A percentile compares a stretch with the other conserved stretches of the same genome.
phyloP scores from a whole-genome alignment of 1,140 invertebrate genomes.

The Vollenhovia emeryi region DNA sequence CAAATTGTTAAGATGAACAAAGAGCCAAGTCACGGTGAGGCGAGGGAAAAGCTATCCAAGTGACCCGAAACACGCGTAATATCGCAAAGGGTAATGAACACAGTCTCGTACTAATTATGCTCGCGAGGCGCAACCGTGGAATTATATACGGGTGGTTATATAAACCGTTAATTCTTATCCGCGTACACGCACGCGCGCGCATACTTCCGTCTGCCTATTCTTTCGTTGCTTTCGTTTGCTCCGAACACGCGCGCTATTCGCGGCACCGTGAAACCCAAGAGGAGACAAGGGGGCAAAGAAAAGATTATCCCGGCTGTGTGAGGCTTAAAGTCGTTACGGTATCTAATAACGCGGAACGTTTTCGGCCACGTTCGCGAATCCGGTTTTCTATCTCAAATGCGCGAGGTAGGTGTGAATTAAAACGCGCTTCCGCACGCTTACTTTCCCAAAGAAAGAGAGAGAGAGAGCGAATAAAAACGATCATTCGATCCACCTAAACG shows the following conservation, averaged over 20 bases:
- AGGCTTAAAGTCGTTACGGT: constrained; percentile 25
- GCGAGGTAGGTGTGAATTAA: neutral
- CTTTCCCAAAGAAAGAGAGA: neutral
- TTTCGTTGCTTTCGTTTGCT: constrained; percentile 25
- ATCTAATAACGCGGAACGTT: constrained; percentile 52
- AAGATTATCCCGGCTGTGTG: neutral
- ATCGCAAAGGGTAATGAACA: constrained; percentile 46
- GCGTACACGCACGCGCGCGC: neutral
- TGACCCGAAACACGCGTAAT: neutral
- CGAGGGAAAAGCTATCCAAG: neutral
- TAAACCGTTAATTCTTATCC: constrained; percentile 60
- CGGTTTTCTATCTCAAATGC: constrained; percentile 19
- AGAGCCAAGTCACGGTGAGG: constrained; percentile 19
- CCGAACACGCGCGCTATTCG: constrained; percentile 5
- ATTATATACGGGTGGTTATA: constrained; percentile 51
- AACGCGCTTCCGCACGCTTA: neutral
- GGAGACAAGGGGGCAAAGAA: neutral
- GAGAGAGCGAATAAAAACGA: neutral
- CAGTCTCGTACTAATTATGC: constrained; percentile 59
- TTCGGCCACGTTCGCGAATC: constrained; percentile 14
- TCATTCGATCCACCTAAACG: neutral
- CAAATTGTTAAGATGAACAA: constrained; percentile 30
- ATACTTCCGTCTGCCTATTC: constrained; percentile 23
- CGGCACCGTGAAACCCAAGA: neutral
- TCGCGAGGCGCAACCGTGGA: constrained; percentile 37